These are phyloP conservation scores for Tetropium fuscum DNA, from an alignment of 2,888 invertebrate species.

Conservation along the genomic window DNA sequence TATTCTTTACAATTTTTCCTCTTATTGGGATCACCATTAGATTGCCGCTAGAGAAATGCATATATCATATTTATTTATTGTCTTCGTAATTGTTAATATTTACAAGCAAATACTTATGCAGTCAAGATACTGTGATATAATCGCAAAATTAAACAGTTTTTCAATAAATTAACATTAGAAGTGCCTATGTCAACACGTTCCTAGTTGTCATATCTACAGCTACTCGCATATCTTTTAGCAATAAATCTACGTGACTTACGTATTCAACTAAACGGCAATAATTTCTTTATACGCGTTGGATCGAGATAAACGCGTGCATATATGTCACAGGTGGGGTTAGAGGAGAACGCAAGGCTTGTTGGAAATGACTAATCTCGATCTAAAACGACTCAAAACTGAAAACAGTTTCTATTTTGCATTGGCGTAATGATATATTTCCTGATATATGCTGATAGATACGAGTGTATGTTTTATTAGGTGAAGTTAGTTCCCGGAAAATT, in stretches of 20 bases:
- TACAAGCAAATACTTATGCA: too few relatives aligned
- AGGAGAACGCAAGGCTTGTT: neutral
- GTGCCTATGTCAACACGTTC: constrained; percentile 17
- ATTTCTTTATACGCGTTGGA: constrained; percentile 4
- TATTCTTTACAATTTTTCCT: too few relatives aligned
- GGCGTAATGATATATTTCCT: neutral
- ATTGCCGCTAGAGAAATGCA: too few relatives aligned
- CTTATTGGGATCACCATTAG: too few relatives aligned
- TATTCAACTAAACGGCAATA: neutral
- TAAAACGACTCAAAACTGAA: constrained; percentile 5
- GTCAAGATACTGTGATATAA: too few relatives aligned
- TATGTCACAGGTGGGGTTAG: neutral
- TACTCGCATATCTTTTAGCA: constrained; percentile 9
- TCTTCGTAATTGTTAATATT: too few relatives aligned
- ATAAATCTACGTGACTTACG: neutral
- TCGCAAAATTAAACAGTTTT: neutral
- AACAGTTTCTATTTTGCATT: constrained; percentile 3
- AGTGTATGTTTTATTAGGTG: too few relatives aligned
- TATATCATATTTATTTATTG: too few relatives aligned
- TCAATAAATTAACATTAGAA: neutral
- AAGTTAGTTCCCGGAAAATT: too few relatives aligned
- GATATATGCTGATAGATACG: too few relatives aligned
- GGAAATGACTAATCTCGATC: constrained; percentile 1
- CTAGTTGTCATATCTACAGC: constrained; percentile 25
- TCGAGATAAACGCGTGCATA: constrained; percentile 9